phyloP scores from a whole-genome alignment of 2,888 invertebrate species.

The Scrobipalpa costella region DNA sequence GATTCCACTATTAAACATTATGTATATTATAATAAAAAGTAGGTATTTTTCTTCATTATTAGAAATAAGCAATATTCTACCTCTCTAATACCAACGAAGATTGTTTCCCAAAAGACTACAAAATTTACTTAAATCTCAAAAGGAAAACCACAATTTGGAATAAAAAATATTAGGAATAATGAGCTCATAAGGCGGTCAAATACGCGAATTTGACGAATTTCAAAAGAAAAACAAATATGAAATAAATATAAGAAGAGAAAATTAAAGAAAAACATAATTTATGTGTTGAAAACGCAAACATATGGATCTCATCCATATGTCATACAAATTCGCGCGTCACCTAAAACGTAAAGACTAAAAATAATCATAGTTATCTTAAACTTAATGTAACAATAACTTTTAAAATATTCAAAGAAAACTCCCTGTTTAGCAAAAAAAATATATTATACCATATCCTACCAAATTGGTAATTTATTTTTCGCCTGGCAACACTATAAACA shows the following conservation, averaged over 20 bases:
- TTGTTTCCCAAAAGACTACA: neutral
- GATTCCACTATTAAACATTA: conserved; percentile 3
- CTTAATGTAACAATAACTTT: neutral
- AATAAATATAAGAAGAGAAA: neutral
- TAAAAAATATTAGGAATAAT: too few relatives aligned
- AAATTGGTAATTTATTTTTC: neutral
- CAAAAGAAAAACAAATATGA: too few relatives aligned
- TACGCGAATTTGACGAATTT: too few relatives aligned
- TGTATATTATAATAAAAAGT: neutral
- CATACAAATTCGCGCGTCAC: neutral
- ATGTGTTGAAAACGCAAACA: neutral
- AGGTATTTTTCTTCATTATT: neutral
- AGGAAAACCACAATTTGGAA: neutral
- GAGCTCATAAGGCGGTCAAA: too few relatives aligned
- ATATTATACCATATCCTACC: neutral
- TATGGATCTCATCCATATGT: neutral
- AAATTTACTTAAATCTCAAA: neutral
- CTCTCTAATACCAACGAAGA: neutral
- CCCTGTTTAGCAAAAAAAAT: neutral
- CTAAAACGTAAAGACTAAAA: neutral
- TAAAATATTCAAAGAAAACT: neutral
- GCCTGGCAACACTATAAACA: neutral
- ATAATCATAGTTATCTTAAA: conserved; percentile 6
- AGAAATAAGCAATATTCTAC: neutral
- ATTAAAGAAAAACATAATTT: neutral